Evolutionary conservation across 1,140 invertebrate genomes (phyloP).

Genomic region (Atta colombica): DNA sequence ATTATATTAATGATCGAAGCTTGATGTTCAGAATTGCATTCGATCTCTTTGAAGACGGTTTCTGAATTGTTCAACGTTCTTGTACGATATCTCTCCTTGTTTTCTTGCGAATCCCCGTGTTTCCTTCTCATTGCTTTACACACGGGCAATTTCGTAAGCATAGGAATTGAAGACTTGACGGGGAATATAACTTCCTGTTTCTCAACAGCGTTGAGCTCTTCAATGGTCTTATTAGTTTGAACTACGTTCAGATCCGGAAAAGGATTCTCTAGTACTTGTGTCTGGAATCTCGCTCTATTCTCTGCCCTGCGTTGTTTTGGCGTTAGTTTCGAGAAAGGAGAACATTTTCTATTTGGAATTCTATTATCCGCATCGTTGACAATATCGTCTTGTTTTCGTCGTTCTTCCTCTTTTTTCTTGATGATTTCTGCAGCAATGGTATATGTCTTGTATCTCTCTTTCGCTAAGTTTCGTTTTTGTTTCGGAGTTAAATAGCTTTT

Average conservation of each 20-base stretch:
- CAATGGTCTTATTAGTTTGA: conserved; percentile 28
- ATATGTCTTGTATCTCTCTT: conserved; percentile 93
- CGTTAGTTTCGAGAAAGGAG: conserved; percentile 86
- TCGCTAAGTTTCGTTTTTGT: conserved; percentile 90
- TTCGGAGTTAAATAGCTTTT: conserved; percentile 90
- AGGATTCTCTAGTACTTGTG: conserved; percentile 88
- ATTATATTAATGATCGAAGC: not conserved
- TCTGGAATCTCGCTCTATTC: conserved; percentile 90
- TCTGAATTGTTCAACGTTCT: conserved; percentile 88
- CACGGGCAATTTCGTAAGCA: conserved; percentile 85
- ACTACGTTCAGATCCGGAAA: conserved; percentile 56
- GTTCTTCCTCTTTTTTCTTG: conserved; percentile 82
- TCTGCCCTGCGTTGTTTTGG: conserved; percentile 90
- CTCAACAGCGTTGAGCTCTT: conserved; percentile 19
- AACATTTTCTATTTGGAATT: conserved; percentile 78
- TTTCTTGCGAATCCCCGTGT: conserved; percentile 84
- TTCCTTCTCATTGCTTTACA: conserved; percentile 87
- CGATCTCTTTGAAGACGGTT: conserved; percentile 50
- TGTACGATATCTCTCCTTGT: conserved; percentile 89
- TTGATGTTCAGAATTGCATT: not conserved
- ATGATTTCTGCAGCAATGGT: conserved; percentile 89
- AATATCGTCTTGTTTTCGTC: conserved; percentile 75
- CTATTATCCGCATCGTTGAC: conserved; percentile 63
- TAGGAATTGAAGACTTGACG: conserved; percentile 84
- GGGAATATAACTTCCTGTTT: conserved; percentile 68